A percentile compares a stretch with the other conserved stretches of the same genome.
These are phyloP conservation scores for Sebastolobus altivelis DNA, from an alignment of 2,797 vertebrate genomes.

Conservation along the genomic window DNA sequence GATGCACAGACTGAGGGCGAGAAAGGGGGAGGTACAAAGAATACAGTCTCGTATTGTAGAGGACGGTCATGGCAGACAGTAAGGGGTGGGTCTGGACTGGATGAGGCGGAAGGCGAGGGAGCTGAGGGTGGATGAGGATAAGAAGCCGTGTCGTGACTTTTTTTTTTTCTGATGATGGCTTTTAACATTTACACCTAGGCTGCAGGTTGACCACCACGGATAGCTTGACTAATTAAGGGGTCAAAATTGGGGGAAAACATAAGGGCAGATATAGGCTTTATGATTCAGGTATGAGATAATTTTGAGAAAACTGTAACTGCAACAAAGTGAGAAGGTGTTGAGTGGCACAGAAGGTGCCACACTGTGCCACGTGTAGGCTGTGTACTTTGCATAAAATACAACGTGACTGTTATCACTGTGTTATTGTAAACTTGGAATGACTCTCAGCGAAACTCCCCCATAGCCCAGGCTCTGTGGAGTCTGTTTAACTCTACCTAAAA, in stretches of 20 bases:
- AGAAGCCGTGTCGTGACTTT: conserved; percentile 74
- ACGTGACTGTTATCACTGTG: conserved; percentile 45
- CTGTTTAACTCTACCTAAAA: not conserved
- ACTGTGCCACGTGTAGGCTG: conserved; percentile 53
- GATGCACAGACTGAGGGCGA: conserved; percentile 80
- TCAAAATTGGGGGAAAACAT: not conserved
- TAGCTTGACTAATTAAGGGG: conserved; percentile 4
- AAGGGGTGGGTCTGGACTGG: conserved; percentile 81
- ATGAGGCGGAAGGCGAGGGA: conserved; percentile 68
- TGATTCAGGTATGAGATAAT: not conserved
- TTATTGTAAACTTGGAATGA: conserved; percentile 26
- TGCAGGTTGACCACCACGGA: not conserved
- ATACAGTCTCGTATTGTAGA: conserved; percentile 83
- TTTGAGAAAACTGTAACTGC: conserved; percentile 16
- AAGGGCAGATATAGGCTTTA: not conserved
- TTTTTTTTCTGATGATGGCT: conserved; percentile 47
- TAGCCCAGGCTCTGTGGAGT: not conserved
- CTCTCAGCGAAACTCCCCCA: not conserved
- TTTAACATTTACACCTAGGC: conserved; percentile 32
- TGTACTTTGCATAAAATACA: conserved; percentile 47
- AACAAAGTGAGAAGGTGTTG: conserved; percentile 44
- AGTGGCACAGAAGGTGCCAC: conserved; percentile 44
- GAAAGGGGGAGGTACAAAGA: conserved; percentile 86
- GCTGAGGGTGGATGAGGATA: conserved; percentile 66
- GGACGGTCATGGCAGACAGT: conserved; percentile 82